Evolutionary conservation across 2,797 vertebrate genomes (phyloP).

Genomic region (Coregonus ussuriensis): DNA sequence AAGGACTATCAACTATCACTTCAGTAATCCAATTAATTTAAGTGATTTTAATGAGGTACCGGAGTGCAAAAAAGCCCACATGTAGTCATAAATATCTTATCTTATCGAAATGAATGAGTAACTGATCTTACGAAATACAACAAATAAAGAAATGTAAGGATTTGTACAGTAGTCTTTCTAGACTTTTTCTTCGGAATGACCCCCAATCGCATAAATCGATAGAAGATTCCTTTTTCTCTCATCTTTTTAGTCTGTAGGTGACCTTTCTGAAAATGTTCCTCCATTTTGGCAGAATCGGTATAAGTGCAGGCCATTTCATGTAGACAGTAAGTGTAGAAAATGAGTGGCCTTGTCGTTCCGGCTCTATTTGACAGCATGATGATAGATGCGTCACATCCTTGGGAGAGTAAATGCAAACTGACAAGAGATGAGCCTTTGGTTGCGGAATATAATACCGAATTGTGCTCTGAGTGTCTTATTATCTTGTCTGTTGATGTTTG

Average conservation of each 20-base stretch:
- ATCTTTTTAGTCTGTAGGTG: slow-evolving; percentile 74
- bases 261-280: slow-evolving; percentile 98
- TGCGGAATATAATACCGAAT: slow-evolving; percentile 99
- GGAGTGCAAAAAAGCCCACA: neutral
- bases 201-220: slow-evolving; percentile 87
- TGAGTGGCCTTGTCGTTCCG: slow-evolving; percentile 94
- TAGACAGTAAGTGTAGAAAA: slow-evolving; percentile 99
- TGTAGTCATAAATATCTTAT: neutral
- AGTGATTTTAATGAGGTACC: neutral
- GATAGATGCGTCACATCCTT: slow-evolving; percentile 99
- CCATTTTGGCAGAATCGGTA: slow-evolving; percentile 94
- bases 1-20: neutral
- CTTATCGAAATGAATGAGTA: neutral
- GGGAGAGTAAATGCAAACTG: slow-evolving; percentile 99
- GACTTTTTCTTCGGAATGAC: slow-evolving; percentile 83
- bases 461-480: slow-evolving; percentile 99
- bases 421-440: slow-evolving; percentile 99
- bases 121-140: neutral
- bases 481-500: slow-evolving; percentile 99
- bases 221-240: slow-evolving; percentile 69
- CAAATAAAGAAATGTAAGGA: slow-evolving; percentile 34
- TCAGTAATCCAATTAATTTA: neutral
- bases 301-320: slow-evolving; percentile 96
- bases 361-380: slow-evolving; percentile 99
- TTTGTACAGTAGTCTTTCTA: slow-evolving; percentile 73